Percentiles rank a stretch among this genome's conserved stretches.
These are phyloP conservation scores for Micromesistius poutassou DNA, from an alignment of 2,797 vertebrate genomes.

Conservation along the genomic window DNA sequence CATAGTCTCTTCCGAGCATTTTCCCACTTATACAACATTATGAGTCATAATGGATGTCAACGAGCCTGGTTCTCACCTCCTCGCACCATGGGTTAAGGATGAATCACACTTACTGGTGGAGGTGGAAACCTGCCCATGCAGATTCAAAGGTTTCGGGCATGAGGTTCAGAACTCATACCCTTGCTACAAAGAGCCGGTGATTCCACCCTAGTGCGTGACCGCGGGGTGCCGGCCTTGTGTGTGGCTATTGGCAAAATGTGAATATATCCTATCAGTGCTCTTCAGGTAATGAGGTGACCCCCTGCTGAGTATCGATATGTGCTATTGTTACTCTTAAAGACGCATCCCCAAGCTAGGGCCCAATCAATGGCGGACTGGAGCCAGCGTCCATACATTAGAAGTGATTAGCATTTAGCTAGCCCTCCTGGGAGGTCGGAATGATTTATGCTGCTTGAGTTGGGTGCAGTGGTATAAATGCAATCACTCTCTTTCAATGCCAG, in stretches of 20 bases:
- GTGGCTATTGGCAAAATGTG: not conserved
- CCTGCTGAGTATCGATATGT: slow-evolving; percentile 9
- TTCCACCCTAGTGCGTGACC: not conserved
- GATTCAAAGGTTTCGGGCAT: not conserved
- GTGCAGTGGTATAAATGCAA: not conserved
- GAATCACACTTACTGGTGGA: not conserved
- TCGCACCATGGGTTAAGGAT: not conserved
- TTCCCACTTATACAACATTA: not conserved
- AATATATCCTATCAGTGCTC: not conserved
- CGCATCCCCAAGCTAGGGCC: not conserved
- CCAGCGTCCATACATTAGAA: not conserved
- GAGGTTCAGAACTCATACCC: not conserved
- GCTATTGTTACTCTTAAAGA: slow-evolving; percentile 21
- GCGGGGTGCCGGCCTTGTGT: not conserved
- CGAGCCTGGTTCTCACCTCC: not conserved
- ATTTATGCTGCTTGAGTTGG: not conserved
- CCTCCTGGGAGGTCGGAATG: slow-evolving; percentile 9
- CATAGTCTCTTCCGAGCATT: not conserved
- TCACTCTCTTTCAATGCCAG: not conserved
- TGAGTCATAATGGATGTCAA: not conserved
- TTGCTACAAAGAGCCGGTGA: not conserved
- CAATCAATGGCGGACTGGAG: slow-evolving; percentile 25
- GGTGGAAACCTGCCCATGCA: not conserved
- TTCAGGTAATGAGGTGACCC: not conserved
- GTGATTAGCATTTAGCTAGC: slow-evolving; percentile 23